Conservation (phyloP, 2,797 vertebrate genomes). For the Propithecus perrieri region DNA sequence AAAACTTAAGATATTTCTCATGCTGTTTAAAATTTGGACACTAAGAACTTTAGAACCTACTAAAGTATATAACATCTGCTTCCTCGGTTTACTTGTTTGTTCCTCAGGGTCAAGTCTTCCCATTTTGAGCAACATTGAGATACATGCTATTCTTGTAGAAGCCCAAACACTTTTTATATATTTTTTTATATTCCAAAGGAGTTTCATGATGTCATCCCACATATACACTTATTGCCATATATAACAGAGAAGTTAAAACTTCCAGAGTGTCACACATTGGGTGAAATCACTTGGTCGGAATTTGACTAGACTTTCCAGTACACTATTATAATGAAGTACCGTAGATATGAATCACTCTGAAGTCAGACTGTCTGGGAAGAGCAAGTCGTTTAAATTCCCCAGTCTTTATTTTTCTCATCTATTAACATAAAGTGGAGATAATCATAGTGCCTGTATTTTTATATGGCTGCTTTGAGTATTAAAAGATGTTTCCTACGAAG, state of each 20-base stretch:
- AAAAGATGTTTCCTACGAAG: background rate
- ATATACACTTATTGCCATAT: no score
- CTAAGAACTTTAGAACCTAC: background rate
- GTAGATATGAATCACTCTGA: background rate
- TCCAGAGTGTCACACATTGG: background rate
- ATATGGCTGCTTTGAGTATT: background rate
- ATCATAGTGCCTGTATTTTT: background rate
- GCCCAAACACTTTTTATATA: no score
- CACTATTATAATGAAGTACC: background rate
- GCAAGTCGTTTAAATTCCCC: background rate
- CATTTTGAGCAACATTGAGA: background rate
- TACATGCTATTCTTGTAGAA: fast-evolving
- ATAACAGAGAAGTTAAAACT: background rate
- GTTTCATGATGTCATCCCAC: background rate
- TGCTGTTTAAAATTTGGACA: background rate
- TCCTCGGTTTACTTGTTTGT: background rate
- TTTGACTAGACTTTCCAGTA: background rate
- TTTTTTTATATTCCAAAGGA: background rate
- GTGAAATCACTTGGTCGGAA: background rate
- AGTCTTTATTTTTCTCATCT: background rate
- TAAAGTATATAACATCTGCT: background rate
- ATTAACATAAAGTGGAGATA: background rate
- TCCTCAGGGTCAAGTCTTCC: background rate
- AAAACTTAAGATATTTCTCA: background rate
- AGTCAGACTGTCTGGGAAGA: background rate